Percentiles rank a stretch among this genome's conserved stretches.
phyloP scores from a whole-genome alignment of 2,888 invertebrate genomes.

The Meteorus colon region DNA sequence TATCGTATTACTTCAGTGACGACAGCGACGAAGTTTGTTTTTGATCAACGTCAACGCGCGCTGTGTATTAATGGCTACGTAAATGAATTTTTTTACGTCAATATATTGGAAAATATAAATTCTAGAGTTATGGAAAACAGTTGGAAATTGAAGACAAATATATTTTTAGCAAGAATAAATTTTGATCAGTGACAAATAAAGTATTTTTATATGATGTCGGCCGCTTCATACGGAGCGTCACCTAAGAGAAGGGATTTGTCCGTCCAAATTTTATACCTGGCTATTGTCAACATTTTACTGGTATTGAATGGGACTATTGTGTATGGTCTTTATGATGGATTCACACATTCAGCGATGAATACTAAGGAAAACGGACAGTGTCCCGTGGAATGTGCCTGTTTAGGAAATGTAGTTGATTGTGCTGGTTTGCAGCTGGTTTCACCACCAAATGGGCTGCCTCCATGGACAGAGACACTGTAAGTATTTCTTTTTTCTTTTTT shows the following conservation, averaged over 20 bases:
- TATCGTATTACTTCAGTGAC: not conserved
- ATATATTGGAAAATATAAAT: not conserved
- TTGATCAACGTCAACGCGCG: conserved; percentile 59
- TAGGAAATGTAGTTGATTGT: conserved; percentile 69
- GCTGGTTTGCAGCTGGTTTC: conserved; percentile 63
- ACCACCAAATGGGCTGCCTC: conserved; percentile 69
- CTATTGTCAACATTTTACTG: conserved; percentile 15
- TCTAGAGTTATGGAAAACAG: conserved; percentile 17
- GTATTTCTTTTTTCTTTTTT: conserved; percentile 51
- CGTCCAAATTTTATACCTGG: conserved; percentile 26
- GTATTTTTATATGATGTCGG: conserved; percentile 42
- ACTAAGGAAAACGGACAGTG: conserved; percentile 58
- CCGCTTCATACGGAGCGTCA: conserved; percentile 37
- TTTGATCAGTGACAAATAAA: conserved; percentile 19
- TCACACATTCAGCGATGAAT: conserved; percentile 21
- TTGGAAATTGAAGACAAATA: conserved; percentile 40
- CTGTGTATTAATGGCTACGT: conserved; percentile 32
- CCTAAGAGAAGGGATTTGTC: conserved; percentile 18
- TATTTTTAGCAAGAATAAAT: conserved; percentile 27
- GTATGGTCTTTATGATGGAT: conserved; percentile 22
- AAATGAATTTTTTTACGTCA: not conserved
- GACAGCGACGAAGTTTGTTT: conserved; percentile 59
- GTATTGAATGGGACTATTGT: conserved; percentile 24
- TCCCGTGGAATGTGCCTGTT: conserved; percentile 68
- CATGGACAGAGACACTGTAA: conserved; percentile 70